A percentile compares a stretch with the other conserved stretches of the same genome.
Evolutionary conservation across 2,113 vertebrate genomes (phyloP).

Genomic region (Indicator indicator): DNA sequence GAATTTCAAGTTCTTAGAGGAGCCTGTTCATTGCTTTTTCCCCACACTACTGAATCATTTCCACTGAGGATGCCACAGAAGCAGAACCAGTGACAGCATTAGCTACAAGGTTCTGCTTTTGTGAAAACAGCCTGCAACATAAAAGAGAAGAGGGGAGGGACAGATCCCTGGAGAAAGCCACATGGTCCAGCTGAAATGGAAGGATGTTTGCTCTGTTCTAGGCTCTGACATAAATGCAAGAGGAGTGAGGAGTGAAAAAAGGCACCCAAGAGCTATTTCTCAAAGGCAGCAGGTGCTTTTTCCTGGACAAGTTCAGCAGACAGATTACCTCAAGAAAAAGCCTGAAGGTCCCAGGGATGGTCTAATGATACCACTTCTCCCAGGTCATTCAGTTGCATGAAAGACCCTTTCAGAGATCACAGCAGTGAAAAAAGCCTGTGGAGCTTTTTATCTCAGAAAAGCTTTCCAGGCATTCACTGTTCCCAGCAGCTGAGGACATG

Average conservation of each 20-base stretch:
- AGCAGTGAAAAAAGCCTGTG: not conserved
- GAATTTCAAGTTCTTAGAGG: not conserved
- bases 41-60: constrained; percentile 11
- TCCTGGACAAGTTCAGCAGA: not conserved
- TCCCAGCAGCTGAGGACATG: not conserved
- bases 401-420: not conserved
- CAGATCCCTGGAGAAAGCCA: not conserved
- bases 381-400: not conserved
- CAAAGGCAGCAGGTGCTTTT: not conserved
- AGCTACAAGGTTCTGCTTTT: constrained; percentile 18
- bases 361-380: not conserved
- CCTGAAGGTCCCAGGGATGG: too few species aligned
- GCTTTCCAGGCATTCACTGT: not conserved
- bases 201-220: not conserved
- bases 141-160: not conserved
- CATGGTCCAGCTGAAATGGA: not conserved
- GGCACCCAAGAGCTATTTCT: not conserved
- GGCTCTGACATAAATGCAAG: not conserved
- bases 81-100: not conserved
- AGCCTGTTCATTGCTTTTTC: not conserved
- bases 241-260: not conserved
- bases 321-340: not conserved
- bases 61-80: not conserved
- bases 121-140: not conserved
- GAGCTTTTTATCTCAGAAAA: not conserved